phyloP scores from a whole-genome alignment of 2,888 invertebrate species.

The Branchellion lobata region DNA sequence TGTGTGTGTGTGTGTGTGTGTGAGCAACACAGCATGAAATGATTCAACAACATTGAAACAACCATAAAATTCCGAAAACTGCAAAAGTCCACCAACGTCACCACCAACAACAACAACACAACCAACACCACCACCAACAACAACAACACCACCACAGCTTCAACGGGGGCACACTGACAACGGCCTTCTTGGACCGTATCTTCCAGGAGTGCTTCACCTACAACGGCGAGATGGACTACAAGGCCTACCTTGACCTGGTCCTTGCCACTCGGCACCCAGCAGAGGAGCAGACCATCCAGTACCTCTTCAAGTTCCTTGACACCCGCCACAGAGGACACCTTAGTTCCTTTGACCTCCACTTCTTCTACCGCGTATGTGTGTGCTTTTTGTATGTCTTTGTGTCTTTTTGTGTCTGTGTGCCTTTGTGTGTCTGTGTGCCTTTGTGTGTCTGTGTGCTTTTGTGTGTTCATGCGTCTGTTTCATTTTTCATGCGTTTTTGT shows the following conservation, averaged over 20 bases:
- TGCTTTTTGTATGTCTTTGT: no score
- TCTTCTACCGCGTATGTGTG: slow-evolving; percentile 82
- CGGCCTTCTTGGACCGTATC: slow-evolving; percentile 84
- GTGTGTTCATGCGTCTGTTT: no score
- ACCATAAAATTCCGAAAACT: no score
- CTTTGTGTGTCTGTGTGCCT: neutral
- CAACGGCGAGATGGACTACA: slow-evolving; percentile 78
- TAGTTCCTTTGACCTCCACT: slow-evolving; percentile 85
- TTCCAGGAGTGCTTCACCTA: slow-evolving; percentile 94
- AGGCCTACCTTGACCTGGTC: slow-evolving; percentile 90
- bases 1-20: no score
- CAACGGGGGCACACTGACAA: slow-evolving; percentile 86
- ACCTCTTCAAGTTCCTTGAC: slow-evolving; percentile 86
- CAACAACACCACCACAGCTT: slow-evolving; percentile 70
- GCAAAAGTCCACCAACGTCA: no score
- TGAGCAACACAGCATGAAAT: no score
- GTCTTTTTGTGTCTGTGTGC: no score
- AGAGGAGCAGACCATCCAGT: slow-evolving; percentile 86
- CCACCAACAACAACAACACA: no score
- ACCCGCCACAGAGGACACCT: slow-evolving; percentile 83
- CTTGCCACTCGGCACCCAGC: slow-evolving; percentile 86
- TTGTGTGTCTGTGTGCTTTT: neutral
- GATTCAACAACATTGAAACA: no score
- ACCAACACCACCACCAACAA: no score
- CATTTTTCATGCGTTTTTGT: no score